Evolutionary conservation across 1,140 invertebrate genomes (phyloP), one percentile per base, ranked within the genome.

Genomic region (Penaeus indicus): DNA sequence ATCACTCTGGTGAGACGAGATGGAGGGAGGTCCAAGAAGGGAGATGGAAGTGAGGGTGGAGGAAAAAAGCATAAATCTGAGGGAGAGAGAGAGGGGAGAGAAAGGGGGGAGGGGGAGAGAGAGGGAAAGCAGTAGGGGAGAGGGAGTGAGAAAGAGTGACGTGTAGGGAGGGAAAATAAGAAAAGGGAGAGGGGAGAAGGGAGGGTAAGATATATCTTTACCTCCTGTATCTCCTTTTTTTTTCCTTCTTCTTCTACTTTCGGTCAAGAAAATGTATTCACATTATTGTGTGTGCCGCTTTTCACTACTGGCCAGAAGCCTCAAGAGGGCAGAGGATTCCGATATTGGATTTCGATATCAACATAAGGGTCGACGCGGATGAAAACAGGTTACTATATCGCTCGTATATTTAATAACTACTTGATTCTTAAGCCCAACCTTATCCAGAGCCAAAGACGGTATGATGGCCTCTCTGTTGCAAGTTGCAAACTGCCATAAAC

Each of bases 311-410:
- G 32, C 25, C 42, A 7, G 72, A 75, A 38, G 72, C 72, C 27
- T 67, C 21, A 4, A 85, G 62, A 72, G 77, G 19, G 61, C 61
- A 83, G 61, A 13, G 22, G 25, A 80, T 25, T 42, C 85, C 85
- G 8, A 80, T 86, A 86, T 81, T 86, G 85, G 85, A 60, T 86
- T 80, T 78, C 85, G 62, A 86, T 86, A 86, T 62, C 62, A 47
- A 25, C 78, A 86, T n/a, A 60, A 80, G 27, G 75, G 62, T 69
- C 63, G 38, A 27, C 62, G 25, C 60, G 32, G 61, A 80, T 61
- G 78, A 61, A 86, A 80, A 86, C 54, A 81, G 62, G 62, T 42
- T n/a, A 64, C 78, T 60, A 22, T 18, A 27, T 22, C 16, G 77
- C 61, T 22, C 62, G 3, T 67, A 67, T 67, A 27, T 60, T 81